Evolutionary conservation across 2,113 vertebrate species (phyloP).

Genomic region (Coregonus clupeaformis): DNA sequence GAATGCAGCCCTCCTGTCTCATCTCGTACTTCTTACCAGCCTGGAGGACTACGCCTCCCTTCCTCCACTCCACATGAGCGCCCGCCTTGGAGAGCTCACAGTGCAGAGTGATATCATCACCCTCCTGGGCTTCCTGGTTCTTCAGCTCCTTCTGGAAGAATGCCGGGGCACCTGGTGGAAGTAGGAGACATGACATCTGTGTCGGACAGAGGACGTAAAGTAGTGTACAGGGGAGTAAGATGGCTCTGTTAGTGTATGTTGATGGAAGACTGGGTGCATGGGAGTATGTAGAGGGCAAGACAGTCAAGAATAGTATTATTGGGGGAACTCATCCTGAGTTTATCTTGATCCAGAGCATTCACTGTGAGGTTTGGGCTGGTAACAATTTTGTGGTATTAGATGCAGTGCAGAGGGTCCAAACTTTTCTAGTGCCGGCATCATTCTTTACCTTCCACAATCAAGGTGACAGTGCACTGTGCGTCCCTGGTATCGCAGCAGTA

Average conservation of each 20-base stretch:
- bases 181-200: slow-evolving; percentile 37
- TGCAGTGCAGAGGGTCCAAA: too few species aligned
- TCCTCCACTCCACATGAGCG: slow-evolving; percentile 81
- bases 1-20: slow-evolving; percentile 72
- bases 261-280: slow-evolving; percentile 22
- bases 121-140: slow-evolving; percentile 77
- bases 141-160: slow-evolving; percentile 80
- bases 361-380: slow-evolving; percentile 11
- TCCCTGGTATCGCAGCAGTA: slow-evolving; percentile 79
- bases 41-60: slow-evolving; percentile 79
- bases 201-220: not conserved
- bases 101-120: slow-evolving; percentile 71
- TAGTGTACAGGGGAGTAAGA: not conserved
- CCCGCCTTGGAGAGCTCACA: slow-evolving; percentile 81
- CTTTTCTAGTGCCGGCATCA: slow-evolving; percentile 6
- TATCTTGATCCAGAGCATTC: slow-evolving; percentile 37
- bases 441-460: slow-evolving; percentile 81
- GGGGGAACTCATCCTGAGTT: slow-evolving; percentile 20
- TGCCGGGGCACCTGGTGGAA: slow-evolving; percentile 71
- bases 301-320: slow-evolving; percentile 34
- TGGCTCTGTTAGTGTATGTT: slow-evolving; percentile 7
- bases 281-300: slow-evolving; percentile 11
- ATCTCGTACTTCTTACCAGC: slow-evolving; percentile 80
- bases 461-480: slow-evolving; percentile 70
- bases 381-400: not conserved